Evolutionary conservation across 2,888 invertebrate species (phyloP), one percentile per base, ranked within the genome.

Genomic region (Drosophila rubida): DNA sequence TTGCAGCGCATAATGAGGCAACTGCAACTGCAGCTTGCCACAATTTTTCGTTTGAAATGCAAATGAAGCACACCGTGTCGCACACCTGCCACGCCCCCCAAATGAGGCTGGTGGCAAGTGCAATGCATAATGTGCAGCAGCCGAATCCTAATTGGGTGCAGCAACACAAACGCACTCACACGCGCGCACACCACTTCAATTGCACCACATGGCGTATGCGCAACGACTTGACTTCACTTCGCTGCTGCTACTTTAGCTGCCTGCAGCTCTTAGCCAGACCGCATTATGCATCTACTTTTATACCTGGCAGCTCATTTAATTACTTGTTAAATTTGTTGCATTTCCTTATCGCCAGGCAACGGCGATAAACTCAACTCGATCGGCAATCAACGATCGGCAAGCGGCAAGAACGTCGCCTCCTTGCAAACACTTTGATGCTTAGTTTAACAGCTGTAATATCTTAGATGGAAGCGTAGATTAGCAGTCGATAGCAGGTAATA

Each of bases 1-100:
- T 80, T 83, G 85, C 86, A 80, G 77, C 86, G 80, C 88, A 89
- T 85, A 87, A 84, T 83, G 86, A 89, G 85, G 78, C 86, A 42
- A 70, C 55, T 58, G 57, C 61, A 66, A 58, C 49, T 49, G 66
- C 58, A 53, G 41, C 46, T 8, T 60, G 54, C 53, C 57, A 54
- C 60, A 61, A 54, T 54, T 72, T 75, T 75, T 81, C 82, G 89
- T 90, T 89, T 90, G 90, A 91, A 87, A 91, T 90, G 90, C 89
- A 91, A 91, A 91, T 90, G 81, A 89, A 50, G 72, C 54, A 46
- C 41, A 41, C 16, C 41, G 14, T 35, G n/a, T 35, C 13, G 59
- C 69, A 53, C 67, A 58, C 60, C 60, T 46, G 69, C 67, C 81
- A 81, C 81, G 81, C 81, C 81, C 48, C 27, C n/a, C 37, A 58